Evolutionary conservation across 2,888 invertebrate genomes (phyloP).

Genomic region (Tetheella fluctuosa): DNA sequence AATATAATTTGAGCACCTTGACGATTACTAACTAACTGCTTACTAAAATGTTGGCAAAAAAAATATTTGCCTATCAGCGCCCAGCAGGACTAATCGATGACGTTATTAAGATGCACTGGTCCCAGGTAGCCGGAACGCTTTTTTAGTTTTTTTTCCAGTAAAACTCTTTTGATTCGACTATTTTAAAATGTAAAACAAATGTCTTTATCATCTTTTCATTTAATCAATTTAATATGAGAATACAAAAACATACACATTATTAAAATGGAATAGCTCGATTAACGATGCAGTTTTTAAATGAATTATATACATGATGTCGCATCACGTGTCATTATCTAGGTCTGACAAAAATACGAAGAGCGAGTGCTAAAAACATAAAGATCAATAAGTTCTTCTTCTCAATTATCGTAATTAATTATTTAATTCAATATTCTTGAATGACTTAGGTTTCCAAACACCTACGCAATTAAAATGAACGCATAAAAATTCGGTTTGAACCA

Average conservation of each 20-base stretch:
- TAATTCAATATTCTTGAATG: not conserved
- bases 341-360: not conserved
- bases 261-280: constrained; percentile 3
- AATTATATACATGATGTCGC: constrained; percentile 30
- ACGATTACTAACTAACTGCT: too few relatives aligned
- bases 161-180: too few relatives aligned
- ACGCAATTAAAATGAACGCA: constrained; percentile 24
- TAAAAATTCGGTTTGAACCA: constrained; percentile 26
- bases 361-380: not conserved
- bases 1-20: too few relatives aligned
- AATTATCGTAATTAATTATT: not conserved
- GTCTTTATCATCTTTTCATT: not conserved
- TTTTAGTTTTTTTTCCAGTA: too few relatives aligned
- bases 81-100: too few relatives aligned
- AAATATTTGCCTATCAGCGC: too few relatives aligned
- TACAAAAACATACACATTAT: not conserved
- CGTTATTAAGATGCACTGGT: too few relatives aligned
- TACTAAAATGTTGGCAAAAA: too few relatives aligned
- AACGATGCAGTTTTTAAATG: constrained; percentile 33
- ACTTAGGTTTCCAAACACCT: constrained; percentile 13
- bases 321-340: not conserved
- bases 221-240: not conserved
- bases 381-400: not conserved
- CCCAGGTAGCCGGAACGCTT: too few relatives aligned
- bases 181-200: too few relatives aligned